phyloP scores from a whole-genome alignment of 1,140 invertebrate genomes.

The Pentalonia nigronervosa region DNA sequence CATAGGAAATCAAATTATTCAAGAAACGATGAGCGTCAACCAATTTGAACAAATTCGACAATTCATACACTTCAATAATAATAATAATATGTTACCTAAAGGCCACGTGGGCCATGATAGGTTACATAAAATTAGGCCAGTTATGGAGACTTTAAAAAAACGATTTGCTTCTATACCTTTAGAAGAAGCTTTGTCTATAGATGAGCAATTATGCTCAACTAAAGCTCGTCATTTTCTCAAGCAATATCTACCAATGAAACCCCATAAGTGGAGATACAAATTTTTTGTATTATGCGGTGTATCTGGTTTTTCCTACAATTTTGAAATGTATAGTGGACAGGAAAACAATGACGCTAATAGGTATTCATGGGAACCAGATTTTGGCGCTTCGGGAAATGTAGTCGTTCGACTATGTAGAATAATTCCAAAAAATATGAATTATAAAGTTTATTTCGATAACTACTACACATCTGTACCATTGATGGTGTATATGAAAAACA shows the following conservation, averaged over 20 bases:
- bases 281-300: conserved; percentile 64
- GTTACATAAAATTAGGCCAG: conserved; percentile 53
- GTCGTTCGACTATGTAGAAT: conserved; percentile 59
- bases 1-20: too few species aligned
- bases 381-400: conserved; percentile 59
- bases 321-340: conserved; percentile 63
- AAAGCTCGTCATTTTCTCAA: conserved; percentile 49
- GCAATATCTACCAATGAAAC: too few species aligned
- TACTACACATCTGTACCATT: conserved; percentile 60
- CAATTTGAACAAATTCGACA: too few species aligned
- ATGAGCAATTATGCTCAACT: conserved; percentile 59
- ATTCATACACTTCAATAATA: too few species aligned
- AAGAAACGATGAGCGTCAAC: too few species aligned
- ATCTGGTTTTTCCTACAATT: conserved; percentile 63
- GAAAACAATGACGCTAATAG: conserved; percentile 58
- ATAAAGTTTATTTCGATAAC: conserved; percentile 61
- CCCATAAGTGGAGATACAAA: conserved; percentile 60
- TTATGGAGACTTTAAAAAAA: conserved; percentile 52
- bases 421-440: conserved; percentile 58
- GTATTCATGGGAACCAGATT: conserved; percentile 58
- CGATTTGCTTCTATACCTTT: conserved; percentile 51
- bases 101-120: too few species aligned
- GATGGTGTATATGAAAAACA: conserved; percentile 59
- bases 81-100: too few species aligned
- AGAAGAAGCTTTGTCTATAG: conserved; percentile 52